Evolutionary conservation across 2,113 vertebrate species (phyloP).

Genomic region (Myrmecobius fasciatus): DNA sequence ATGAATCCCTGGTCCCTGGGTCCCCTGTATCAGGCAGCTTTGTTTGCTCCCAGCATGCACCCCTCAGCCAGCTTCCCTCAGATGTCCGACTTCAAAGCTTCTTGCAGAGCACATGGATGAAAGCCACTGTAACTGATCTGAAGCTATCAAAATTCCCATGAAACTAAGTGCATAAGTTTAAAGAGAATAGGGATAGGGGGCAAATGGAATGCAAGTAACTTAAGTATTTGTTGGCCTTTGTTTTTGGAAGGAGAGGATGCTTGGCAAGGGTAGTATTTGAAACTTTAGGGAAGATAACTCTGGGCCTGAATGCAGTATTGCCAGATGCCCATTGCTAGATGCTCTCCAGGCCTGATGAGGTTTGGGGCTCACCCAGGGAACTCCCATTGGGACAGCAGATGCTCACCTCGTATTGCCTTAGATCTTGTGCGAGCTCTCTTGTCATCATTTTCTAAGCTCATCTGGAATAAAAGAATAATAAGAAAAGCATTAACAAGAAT

Average conservation of each 20-base stretch:
- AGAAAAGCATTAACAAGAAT: background rate
- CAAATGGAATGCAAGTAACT: background rate
- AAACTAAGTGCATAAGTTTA: slow-evolving; percentile 41
- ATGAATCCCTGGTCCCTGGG: slow-evolving; percentile 51
- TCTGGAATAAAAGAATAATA: slow-evolving; percentile 85
- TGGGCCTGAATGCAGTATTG: background rate
- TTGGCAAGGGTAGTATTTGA: rapidly evolving
- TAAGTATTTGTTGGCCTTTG: background rate
- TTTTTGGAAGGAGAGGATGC: background rate
- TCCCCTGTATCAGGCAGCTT: background rate
- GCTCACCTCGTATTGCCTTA: slow-evolving; percentile 93
- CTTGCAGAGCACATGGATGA: slow-evolving; percentile 70
- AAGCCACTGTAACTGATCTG: slow-evolving; percentile 66
- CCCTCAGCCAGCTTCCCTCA: slow-evolving; percentile 51
- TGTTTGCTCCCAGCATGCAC: slow-evolving; percentile 35
- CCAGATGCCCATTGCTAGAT: background rate
- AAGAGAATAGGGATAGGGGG: background rate
- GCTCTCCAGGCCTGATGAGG: background rate
- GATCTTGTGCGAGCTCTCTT: slow-evolving; percentile 95
- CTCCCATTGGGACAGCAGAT: background rate
- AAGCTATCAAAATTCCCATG: slow-evolving; percentile 61
- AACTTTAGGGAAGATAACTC: slow-evolving; percentile 5
- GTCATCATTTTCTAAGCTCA: slow-evolving; percentile 95
- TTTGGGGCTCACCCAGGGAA: background rate
- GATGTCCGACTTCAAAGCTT: slow-evolving; percentile 70